Conservation (phyloP, 2,113 vertebrate genomes). For the Dasyornis broadbenti region DNA sequence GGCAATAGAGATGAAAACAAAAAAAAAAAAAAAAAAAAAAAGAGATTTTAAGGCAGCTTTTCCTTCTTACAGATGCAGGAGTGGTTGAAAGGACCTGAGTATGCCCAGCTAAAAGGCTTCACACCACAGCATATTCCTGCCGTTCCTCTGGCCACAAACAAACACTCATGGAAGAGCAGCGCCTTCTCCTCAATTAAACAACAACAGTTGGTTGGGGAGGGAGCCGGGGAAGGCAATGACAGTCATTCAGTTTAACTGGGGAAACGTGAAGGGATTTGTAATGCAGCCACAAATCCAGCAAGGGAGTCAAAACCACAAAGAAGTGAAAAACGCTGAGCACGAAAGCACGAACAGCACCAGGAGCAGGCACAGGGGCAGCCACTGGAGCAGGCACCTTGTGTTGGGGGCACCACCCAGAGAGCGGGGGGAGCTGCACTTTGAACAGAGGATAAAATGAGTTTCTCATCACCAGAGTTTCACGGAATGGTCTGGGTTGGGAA, state of each 20-base stretch:
- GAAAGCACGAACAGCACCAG: fast-evolving
- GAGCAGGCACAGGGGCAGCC: no score
- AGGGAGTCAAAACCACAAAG: background rate
- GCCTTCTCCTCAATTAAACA: conserved; percentile 50
- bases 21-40: background rate
- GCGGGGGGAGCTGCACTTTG: background rate
- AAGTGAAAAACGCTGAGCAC: background rate
- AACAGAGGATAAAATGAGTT: background rate
- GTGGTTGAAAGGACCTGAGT: background rate
- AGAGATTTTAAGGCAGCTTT: background rate
- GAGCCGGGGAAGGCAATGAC: conserved; percentile 9
- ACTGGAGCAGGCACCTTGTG: background rate
- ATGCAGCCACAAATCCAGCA: background rate
- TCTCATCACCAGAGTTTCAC: background rate
- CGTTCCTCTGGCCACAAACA: conserved; percentile 48
- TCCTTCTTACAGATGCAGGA: background rate
- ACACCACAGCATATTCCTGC: conserved; percentile 12
- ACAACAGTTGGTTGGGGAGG: background rate
- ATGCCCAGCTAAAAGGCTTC: background rate
- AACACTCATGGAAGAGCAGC: conserved; percentile 49
- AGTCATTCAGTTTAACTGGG: background rate
- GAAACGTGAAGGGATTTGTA: background rate
- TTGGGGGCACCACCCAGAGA: background rate
- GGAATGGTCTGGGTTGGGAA: background rate
- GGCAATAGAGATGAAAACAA: background rate